A percentile compares a stretch with the other conserved stretches of the same genome.
phyloP scores from a whole-genome alignment of 2,113 vertebrate genomes.

The Scortum barcoo region DNA sequence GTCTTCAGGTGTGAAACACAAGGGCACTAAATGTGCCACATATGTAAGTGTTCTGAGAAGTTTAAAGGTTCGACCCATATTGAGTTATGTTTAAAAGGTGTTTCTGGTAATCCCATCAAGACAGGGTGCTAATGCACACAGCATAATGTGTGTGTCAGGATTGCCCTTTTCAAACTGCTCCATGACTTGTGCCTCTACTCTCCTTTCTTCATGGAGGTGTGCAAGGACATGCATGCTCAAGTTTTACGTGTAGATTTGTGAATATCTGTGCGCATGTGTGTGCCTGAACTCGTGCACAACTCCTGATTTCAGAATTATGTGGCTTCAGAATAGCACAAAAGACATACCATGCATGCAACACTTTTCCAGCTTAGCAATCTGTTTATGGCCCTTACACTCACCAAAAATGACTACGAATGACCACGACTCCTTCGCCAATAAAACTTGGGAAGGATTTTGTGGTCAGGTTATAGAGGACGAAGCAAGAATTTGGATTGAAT shows the following conservation, averaged over 20 bases:
- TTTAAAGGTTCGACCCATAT: slow-evolving; percentile 21
- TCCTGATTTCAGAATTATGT: slow-evolving; percentile 27
- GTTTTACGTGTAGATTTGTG: slow-evolving; percentile 29
- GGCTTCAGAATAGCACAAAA: slow-evolving; percentile 46
- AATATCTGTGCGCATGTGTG: slow-evolving; percentile 7
- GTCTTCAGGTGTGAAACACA: slow-evolving; percentile 41
- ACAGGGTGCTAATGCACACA: slow-evolving; percentile 17
- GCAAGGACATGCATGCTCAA: slow-evolving; percentile 19
- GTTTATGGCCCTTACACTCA: slow-evolving; percentile 64
- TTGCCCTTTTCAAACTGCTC: slow-evolving; percentile 2
- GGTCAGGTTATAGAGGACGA: slow-evolving; percentile 67
- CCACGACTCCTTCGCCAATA: slow-evolving; percentile 49
- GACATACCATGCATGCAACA: slow-evolving; percentile 42
- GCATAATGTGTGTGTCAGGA: slow-evolving; percentile 5
- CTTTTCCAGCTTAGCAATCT: slow-evolving; percentile 62
- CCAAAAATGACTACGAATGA: slow-evolving; percentile 56
- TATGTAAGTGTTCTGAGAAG: slow-evolving; percentile 6
- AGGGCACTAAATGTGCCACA: slow-evolving; percentile 7
- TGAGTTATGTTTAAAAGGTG: slow-evolving; percentile 28
- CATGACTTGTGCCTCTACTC: slow-evolving; percentile 46
- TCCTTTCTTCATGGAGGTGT: slow-evolving; percentile 13
- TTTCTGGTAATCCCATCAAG: slow-evolving; percentile 50
- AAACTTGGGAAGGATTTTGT: slow-evolving; percentile 61
- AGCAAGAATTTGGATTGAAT: slow-evolving; percentile 63
- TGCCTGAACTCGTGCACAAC: slow-evolving; percentile 8